Base-by-base conservation (phyloP, 2,113 vertebrate species). In the Sorex fumeus region DNA sequence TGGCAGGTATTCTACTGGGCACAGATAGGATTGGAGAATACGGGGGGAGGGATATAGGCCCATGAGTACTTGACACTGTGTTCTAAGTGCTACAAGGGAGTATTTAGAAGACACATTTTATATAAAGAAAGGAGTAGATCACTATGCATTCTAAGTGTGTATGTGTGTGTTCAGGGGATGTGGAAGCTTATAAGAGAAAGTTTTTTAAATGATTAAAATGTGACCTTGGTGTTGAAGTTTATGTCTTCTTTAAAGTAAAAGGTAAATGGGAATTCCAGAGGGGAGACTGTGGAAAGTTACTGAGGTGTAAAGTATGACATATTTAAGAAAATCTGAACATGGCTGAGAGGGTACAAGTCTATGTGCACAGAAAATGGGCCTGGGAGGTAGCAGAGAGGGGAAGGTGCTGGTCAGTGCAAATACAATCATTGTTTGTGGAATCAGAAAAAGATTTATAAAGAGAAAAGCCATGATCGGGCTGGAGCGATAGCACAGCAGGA, bases 131-230 rank as follows among this genome's bases (percentile, higher is more conserved):
- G 13, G 6, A 62, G 28, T 27, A 47, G 34, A 2, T 62, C 66
- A 79, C 34, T 40, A 5, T 19, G 34, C 5, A n/a, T 70, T 6
- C 36, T 40, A 8, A 36, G 8, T 74, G 12, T 82, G 34, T 72
- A 10, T 40, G 9, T 1, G 8, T 15, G 10, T 9, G 15, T 1
- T 2, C 10, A 1, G 40, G 8, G 64, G 23, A 3, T 34, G 27
- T 23, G 21, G 36, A 84, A 64, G 8, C 30, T 80, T 47, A 1
- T 6, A 66, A 40, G 27, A 92, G 32, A 50, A 43, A 34, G 12
- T 32, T 40, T 93, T 53, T 81, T 21, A 27, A 84, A 87, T 84
- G 57, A 92, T 19, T 72, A 72, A 62, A 25, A 45, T 72, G 40
- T 81, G 53, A 87, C 3, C 0, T 32, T 25, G 53, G 10, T 53